phyloP scores from a whole-genome alignment of 2,888 invertebrate genomes.

The Ennomos fuscantarius region DNA sequence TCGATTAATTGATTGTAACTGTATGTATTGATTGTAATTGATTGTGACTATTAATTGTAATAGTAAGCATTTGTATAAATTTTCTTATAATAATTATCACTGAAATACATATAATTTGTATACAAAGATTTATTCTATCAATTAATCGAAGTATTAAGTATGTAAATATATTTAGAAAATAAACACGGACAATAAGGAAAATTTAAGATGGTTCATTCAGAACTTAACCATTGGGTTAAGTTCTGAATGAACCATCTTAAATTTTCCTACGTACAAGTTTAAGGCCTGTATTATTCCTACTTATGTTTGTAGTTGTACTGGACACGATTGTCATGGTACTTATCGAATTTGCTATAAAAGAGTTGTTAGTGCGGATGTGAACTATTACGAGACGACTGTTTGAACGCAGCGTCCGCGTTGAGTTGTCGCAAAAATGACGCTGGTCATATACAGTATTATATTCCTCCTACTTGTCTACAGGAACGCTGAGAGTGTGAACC shows the following conservation, averaged over 20 bases:
- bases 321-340: slow-evolving; percentile 15
- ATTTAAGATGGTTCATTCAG: not conserved
- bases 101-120: too few relatives aligned
- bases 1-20: too few relatives aligned
- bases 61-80: too few relatives aligned
- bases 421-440: slow-evolving; percentile 33
- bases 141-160: too few relatives aligned
- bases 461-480: slow-evolving; percentile 45
- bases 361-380: slow-evolving; percentile 31
- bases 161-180: too few relatives aligned
- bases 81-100: too few relatives aligned
- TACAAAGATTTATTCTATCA: too few relatives aligned
- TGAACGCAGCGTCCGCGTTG: slow-evolving; percentile 10
- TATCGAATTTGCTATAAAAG: slow-evolving; percentile 23
- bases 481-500: slow-evolving; percentile 39
- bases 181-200: too few relatives aligned
- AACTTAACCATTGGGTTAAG: too few relatives aligned
- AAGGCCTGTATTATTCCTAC: not conserved
- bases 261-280: slow-evolving; percentile 12
- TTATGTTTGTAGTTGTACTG: not conserved
- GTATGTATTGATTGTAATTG: too few relatives aligned
- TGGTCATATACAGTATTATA: slow-evolving; percentile 36
- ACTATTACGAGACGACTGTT: slow-evolving; percentile 38
- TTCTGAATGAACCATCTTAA: not conserved
- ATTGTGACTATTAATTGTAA: too few relatives aligned